A percentile compares a stretch with the other conserved stretches of the same genome.
Evolutionary conservation across 2,797 vertebrate genomes (phyloP).

Genomic region (Erpetoichthys calabaricus): DNA sequence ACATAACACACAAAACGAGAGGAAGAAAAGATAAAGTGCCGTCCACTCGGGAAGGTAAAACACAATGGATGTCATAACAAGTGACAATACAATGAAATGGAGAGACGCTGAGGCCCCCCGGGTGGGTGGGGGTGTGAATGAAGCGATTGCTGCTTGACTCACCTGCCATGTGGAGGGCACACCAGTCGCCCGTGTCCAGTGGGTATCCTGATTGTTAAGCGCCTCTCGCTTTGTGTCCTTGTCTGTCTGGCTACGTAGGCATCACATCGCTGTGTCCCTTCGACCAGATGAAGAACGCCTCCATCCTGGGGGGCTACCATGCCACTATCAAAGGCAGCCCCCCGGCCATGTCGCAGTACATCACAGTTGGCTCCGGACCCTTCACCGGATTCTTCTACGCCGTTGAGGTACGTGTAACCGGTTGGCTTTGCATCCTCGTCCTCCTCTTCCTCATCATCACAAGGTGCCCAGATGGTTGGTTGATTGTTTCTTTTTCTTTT

Average conservation of each 20-base stretch:
- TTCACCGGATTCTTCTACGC: constrained; percentile 93
- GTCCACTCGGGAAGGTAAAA: too few relatives aligned
- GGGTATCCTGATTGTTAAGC: too few relatives aligned
- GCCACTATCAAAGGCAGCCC: constrained; percentile 88
- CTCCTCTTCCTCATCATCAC: not conserved
- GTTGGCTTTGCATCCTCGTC: not conserved
- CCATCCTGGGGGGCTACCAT: constrained; percentile 80
- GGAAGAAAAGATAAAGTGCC: too few relatives aligned
- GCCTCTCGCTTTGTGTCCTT: too few relatives aligned
- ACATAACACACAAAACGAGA: too few relatives aligned
- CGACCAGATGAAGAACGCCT: constrained; percentile 98
- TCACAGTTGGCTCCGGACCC: constrained; percentile 83
- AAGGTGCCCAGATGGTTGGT: constrained; percentile 1
- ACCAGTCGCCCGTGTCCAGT: too few relatives aligned
- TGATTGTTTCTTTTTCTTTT: constrained; percentile 6
- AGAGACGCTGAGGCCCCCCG: too few relatives aligned
- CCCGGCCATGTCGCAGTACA: constrained; percentile 92
- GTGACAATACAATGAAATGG: too few relatives aligned
- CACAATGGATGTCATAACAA: too few relatives aligned
- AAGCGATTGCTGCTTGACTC: too few relatives aligned
- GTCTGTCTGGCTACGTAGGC: constrained; percentile 39
- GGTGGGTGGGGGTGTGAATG: too few relatives aligned
- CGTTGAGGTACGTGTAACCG: constrained; percentile 62
- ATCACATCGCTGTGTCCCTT: constrained; percentile 87
- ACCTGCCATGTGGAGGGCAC: too few relatives aligned